Percentiles rank a stretch among this genome's conserved stretches.
These are phyloP conservation scores for Eucidaris tribuloides DNA, from an alignment of 35 echinoderm and acorn worm species.

Conservation along the genomic window DNA sequence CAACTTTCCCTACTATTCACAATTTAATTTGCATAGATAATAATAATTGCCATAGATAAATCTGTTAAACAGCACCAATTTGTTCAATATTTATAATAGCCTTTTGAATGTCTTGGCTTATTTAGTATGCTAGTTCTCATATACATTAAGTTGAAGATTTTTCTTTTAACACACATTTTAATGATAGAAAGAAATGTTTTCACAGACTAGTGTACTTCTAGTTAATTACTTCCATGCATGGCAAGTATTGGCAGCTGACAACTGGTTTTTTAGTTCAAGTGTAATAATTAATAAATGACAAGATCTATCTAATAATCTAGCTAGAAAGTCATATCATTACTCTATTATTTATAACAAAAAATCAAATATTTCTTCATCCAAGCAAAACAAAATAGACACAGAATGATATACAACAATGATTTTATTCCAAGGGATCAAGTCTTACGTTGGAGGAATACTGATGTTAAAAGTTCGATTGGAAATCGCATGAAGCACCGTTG, in stretches of 20 bases:
- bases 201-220: no score
- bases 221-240: not conserved
- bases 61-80: no score
- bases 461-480: not conserved
- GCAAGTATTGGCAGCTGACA: slow-evolving; percentile 17
- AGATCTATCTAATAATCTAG: slow-evolving; percentile 10
- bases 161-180: no score
- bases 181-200: no score
- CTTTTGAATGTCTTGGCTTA: no score
- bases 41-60: no score
- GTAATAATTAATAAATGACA: not conserved
- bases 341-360: slow-evolving; percentile 9
- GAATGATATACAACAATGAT: not conserved
- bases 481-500: slow-evolving; percentile 4
- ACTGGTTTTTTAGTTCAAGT: not conserved
- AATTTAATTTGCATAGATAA: no score
- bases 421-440: not conserved
- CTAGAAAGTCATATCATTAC: not conserved
- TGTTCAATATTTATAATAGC: no score
- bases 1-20: slow-evolving; percentile 23
- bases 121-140: no score
- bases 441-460: slow-evolving; percentile 7
- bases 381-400: slow-evolving; percentile 21
- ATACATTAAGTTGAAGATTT: no score
- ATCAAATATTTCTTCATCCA: slow-evolving; percentile 13